phyloP scores from a whole-genome alignment of 2,113 vertebrate genomes.

The Stegastes partitus region DNA sequence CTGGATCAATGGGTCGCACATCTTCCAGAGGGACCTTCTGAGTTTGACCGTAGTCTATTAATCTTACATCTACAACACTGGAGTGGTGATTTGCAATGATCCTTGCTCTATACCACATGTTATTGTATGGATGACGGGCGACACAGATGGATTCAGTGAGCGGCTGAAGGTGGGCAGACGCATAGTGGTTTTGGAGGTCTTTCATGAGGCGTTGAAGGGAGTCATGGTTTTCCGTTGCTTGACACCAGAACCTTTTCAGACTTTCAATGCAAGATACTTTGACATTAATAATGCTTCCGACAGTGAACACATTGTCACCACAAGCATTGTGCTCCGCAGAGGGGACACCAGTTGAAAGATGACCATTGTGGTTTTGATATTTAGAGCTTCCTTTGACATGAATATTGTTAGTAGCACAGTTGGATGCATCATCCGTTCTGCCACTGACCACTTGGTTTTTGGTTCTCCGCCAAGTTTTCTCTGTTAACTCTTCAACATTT shows the following conservation, averaged over 20 bases:
- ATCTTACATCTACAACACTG: conserved; percentile 59
- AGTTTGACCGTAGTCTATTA: conserved; percentile 69
- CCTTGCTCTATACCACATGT: conserved; percentile 67
- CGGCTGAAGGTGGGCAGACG: conserved; percentile 8
- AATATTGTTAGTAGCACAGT: background rate
- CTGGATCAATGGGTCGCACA: conserved; percentile 58
- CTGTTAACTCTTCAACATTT: background rate
- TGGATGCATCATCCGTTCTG: background rate
- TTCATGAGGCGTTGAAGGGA: conserved; percentile 55
- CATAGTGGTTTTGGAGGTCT: conserved; percentile 60
- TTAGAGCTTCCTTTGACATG: background rate
- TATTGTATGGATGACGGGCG: conserved; percentile 57
- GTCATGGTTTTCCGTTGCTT: conserved; percentile 30
- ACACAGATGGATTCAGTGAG: conserved; percentile 49
- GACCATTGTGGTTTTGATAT: background rate
- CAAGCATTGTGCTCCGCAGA: conserved; percentile 4
- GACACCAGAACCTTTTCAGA: conserved; percentile 66
- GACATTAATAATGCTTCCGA: conserved; percentile 44
- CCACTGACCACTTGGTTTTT: background rate
- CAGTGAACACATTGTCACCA: conserved; percentile 13
- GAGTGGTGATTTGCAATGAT: conserved; percentile 41
- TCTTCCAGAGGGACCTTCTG: conserved; percentile 52
- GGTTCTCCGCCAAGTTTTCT: background rate
- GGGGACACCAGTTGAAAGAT: conserved; percentile 1
- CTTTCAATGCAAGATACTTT: conserved; percentile 62